A percentile compares a stretch with the other conserved stretches of the same genome.
These are phyloP conservation scores for Ophion costatus DNA, from an alignment of 2,888 invertebrate genomes.

Conservation along the genomic window DNA sequence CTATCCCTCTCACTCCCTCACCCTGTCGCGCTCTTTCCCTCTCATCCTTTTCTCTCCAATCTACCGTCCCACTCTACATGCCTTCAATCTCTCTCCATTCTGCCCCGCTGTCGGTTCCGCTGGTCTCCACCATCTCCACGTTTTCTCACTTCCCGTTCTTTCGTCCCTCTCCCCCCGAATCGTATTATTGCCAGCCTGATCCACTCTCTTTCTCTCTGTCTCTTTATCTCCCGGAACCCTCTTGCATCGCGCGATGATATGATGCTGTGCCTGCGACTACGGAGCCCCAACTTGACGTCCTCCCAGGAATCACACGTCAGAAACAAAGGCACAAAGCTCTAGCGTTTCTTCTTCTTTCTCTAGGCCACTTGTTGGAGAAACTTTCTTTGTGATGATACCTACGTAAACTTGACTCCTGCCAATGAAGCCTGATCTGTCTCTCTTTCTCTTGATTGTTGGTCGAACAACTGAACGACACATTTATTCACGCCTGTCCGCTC, in stretches of 20 bases:
- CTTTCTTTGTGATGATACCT: neutral
- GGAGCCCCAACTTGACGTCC: neutral
- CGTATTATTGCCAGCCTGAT: slow-evolving; percentile 47
- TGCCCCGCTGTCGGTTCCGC: slow-evolving; percentile 63
- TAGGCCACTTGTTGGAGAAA: slow-evolving; percentile 20
- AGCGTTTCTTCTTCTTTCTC: slow-evolving; percentile 1
- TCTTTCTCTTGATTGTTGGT: no score
- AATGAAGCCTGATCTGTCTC: slow-evolving; percentile 1
- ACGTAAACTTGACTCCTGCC: slow-evolving; percentile 34
- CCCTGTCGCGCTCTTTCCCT: slow-evolving; percentile 66
- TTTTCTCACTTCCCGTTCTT: slow-evolving; percentile 57
- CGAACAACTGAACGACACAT: no score
- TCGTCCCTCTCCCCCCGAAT: slow-evolving; percentile 49
- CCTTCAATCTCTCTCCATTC: slow-evolving; percentile 59
- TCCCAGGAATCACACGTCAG: slow-evolving; percentile 17
- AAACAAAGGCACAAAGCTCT: slow-evolving; percentile 12
- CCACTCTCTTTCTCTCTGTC: slow-evolving; percentile 36
- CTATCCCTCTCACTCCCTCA: slow-evolving; percentile 73
- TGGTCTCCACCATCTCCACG: slow-evolving; percentile 49
- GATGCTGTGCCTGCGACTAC: slow-evolving; percentile 25
- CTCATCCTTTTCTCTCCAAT: slow-evolving; percentile 68
- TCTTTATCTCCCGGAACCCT: slow-evolving; percentile 51
- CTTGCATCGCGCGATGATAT: slow-evolving; percentile 47
- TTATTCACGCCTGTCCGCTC: no score
- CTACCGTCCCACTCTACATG: slow-evolving; percentile 63